Base-by-base conservation (phyloP, 1,140 invertebrate species). In the Eurosta solidaginis region DNA sequence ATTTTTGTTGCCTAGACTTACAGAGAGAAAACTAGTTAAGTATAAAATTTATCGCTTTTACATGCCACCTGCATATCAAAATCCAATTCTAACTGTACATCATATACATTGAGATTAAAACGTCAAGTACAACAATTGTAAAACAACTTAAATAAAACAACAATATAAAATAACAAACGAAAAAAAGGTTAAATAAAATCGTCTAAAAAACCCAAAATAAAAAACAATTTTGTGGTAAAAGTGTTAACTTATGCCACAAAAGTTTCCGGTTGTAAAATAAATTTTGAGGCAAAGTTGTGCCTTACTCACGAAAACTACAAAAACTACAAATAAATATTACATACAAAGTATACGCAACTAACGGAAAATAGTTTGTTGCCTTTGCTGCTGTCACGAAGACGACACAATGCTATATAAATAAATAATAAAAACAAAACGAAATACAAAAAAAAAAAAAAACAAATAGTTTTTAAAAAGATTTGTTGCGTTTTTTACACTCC, bases 261-360 rank as follows among this genome's bases (percentile, higher is more conserved):
- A 68, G 59, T 68, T 68, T 68, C 6, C 33, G 40, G 33, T 68
- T 68, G 59, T 68, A 68, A 68, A 68, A 68, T 68, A 68, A 68
- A 68, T 33, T 68, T 68, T 68, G n/a, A 33, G n/a, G n/a, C n/a
- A 10, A 68, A 68, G 33, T 68, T 68, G 59, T 68, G 59, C 59
- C 36, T 68, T 36, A 33, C 59, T 36, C 40, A 68, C 59, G 59
- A 68, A 29, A 68, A 68, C 59, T 40, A 68, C 59, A 20, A 42
- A 9, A 14, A 17, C 14, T 9, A 29, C 50, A 54, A n/a, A 54
- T 9, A 25, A n/a, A 52, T 52, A 52, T 25, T n/a, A 54, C 22
- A 54, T 54, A 29, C 25, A 29, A 29, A 1, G 6, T 54, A 10
- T 25, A 25, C 20, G 20, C 54, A 59, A n/a, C 29, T 33, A 10